Conservation (phyloP, 1,140 invertebrate genomes). For the Megalopta genalis region DNA sequence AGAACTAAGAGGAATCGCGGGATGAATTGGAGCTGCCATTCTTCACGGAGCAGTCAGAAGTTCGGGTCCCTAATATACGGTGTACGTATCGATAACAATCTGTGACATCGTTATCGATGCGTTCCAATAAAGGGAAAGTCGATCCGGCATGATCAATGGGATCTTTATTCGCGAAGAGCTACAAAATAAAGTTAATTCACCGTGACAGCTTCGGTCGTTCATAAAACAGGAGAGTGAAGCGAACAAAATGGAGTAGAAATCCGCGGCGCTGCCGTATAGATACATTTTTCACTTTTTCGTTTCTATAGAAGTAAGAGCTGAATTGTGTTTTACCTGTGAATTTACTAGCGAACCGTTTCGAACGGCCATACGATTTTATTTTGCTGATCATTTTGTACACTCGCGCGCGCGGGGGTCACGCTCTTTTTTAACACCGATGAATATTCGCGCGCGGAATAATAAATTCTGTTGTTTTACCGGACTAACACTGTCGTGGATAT, state of each 20-base stretch:
- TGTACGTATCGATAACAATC: neutral
- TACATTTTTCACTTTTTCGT: neutral
- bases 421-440: neutral
- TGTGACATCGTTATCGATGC: neutral
- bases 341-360: neutral
- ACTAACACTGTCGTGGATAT: neutral
- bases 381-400: neutral
- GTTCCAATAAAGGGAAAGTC: conserved; percentile 1
- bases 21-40: neutral
- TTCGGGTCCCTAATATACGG: neutral
- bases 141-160: neutral
- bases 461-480: neutral
- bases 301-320: neutral
- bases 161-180: neutral
- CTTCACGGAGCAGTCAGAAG: neutral
- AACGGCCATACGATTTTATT: neutral
- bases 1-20: too few relatives aligned
- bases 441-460: conserved; percentile 6
- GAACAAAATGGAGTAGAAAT: neutral
- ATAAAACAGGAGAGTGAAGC: neutral
- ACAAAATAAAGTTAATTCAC: neutral
- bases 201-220: neutral
- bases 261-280: neutral
- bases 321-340: neutral
- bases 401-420: neutral